These are phyloP conservation scores for Porites evermanni DNA, from an alignment of 92 coral and sea anemone species.

Conservation along the genomic window DNA sequence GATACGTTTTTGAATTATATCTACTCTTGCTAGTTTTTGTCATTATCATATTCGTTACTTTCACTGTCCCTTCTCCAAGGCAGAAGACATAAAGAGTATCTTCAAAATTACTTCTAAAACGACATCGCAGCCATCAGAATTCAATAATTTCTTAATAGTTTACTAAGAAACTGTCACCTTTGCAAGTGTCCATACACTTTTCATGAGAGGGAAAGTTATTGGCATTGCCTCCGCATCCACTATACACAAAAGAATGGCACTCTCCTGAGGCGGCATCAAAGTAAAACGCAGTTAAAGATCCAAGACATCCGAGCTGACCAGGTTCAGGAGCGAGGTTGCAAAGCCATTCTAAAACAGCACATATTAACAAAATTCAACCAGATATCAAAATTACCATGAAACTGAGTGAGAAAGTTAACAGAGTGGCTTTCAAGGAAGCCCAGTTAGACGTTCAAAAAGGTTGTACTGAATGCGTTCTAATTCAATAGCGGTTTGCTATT, in stretches of 20 bases:
- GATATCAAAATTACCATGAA: neutral
- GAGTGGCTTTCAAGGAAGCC: too few species aligned
- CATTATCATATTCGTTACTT: too few species aligned
- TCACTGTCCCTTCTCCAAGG: too few species aligned
- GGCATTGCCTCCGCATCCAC: conserved; percentile 81
- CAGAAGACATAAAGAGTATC: too few species aligned
- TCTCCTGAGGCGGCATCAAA: conserved; percentile 62
- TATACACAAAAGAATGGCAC: conserved; percentile 70
- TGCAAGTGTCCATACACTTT: conserved; percentile 64
- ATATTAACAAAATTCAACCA: neutral
- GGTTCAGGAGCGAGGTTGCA: conserved; percentile 66
- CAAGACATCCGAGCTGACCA: conserved; percentile 76
- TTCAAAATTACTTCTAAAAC: too few species aligned
- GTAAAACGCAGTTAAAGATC: conserved; percentile 60
- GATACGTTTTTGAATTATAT: too few species aligned
- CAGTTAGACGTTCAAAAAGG: too few species aligned
- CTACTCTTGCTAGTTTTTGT: too few species aligned
- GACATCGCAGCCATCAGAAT: neutral
- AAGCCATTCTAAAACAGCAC: conserved; percentile 22
- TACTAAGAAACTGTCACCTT: conserved; percentile 37
- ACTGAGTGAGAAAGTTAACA: neutral
- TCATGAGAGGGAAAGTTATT: conserved; percentile 74
- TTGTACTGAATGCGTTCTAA: too few species aligned
- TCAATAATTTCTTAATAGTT: neutral
- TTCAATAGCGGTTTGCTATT: too few species aligned